Base-by-base conservation (phyloP, 2,888 invertebrate species). In the Trypoxylon attenuatum region DNA sequence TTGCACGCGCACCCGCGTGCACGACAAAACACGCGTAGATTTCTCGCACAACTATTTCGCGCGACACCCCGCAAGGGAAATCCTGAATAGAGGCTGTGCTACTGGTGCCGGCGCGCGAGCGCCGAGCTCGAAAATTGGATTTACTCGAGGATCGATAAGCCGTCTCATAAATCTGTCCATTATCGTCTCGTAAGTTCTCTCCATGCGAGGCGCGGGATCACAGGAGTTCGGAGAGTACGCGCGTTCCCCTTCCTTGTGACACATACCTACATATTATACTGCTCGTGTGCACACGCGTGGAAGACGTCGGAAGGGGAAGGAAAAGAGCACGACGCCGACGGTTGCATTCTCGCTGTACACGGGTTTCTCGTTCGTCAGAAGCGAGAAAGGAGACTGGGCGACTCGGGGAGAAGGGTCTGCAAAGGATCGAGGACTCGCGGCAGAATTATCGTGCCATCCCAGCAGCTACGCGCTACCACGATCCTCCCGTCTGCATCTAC, bases 151-250 rank as follows among this genome's bases (percentile, higher is more conserved):
- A 84, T 83, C 83, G 83, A 83, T 84, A 81, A 84, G 82, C 76
- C 76, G 76, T 73, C 80, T 79, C 80, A 83, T 83, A 84, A 83
- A 83, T 82, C 83, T 80, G 82, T 83, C 83, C 68, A 82, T 82
- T 82, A 82, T 81, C 81, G 78, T 79, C 59, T 71, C 76, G 75
- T 74, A 77, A 77, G 74, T 80, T 80, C 61, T n/a, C n/a, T 66
- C 66, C 76, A 68, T 79, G 69, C 72, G 76, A 78, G 72, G 58
- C 73, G 67, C 58, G 63, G 69, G 75, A 73, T 74, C 57, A 41
- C 33, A 15, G 21, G 19, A 16, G 49, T 52, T 56, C 13, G 16
- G 39, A 25, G 55, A 51, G 53, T 55, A 46, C 58, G 58, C 53
- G 43, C 45, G n/a, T 6, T 13, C 8, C 38, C 18, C 46, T 6